A percentile compares a stretch with the other conserved stretches of the same genome.
These are phyloP conservation scores for Anhinga anhinga DNA, from an alignment of 2,113 vertebrate species.

Conservation along the genomic window DNA sequence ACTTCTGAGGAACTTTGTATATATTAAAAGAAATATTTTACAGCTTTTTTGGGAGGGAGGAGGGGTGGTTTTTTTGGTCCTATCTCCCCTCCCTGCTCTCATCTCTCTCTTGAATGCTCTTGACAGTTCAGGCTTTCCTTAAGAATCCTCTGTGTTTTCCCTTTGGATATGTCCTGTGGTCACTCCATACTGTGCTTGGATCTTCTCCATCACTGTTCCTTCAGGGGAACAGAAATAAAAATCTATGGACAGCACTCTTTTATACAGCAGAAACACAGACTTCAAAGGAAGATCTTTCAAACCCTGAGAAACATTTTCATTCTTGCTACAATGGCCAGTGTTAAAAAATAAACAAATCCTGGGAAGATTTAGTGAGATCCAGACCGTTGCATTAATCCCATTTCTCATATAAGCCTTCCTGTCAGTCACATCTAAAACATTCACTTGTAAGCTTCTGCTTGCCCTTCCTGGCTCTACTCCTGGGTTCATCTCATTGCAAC, in stretches of 20 bases:
- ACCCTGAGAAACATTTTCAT: background rate
- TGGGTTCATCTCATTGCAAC: constrained; percentile 46
- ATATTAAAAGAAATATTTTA: background rate
- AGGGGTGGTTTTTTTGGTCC: fast-evolving
- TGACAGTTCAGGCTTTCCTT: background rate
- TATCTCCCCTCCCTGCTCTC: background rate
- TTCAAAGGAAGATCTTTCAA: background rate
- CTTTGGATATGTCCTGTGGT: background rate
- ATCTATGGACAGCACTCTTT: background rate
- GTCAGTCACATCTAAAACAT: background rate
- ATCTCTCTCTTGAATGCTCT: background rate
- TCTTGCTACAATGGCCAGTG: background rate
- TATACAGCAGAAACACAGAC: background rate
- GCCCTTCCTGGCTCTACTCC: constrained; percentile 45
- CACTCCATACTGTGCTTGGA: background rate
- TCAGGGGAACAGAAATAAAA: background rate
- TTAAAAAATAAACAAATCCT: background rate
- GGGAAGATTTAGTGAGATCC: background rate
- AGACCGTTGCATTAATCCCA: background rate
- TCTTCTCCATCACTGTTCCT: background rate
- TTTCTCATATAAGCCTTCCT: background rate
- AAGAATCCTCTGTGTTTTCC: background rate
- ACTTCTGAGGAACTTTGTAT: background rate
- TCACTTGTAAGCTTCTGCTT: background rate
- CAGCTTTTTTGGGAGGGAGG: fast-evolving